Conservation (phyloP, 2,888 invertebrate species). For the Metopia argyrocephala region DNA sequence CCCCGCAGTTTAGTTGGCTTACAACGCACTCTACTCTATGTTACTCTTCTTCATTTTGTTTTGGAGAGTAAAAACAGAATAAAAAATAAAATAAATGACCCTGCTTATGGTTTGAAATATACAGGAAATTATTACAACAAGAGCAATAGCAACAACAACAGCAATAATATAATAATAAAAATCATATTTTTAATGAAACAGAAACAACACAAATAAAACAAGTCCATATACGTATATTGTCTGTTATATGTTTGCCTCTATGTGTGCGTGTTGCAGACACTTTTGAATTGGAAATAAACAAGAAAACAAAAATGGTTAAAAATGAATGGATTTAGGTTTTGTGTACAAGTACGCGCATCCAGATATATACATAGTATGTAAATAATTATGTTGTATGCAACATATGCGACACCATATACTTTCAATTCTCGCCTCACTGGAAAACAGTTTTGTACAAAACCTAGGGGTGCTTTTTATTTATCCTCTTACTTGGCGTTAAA, state of each 20-base stretch:
- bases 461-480: conserved; percentile 45
- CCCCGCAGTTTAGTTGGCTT: background rate
- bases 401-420: conserved; percentile 22
- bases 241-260: conserved; percentile 6
- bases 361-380: background rate
- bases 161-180: conserved; percentile 1
- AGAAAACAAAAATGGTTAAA: conserved; percentile 40
- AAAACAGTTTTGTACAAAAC: conserved; percentile 17
- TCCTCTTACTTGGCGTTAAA: conserved; percentile 11
- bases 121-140: conserved; percentile 56
- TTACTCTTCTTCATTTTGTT: background rate
- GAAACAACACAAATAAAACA: background rate
- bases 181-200: conserved; percentile 31
- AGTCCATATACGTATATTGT: background rate
- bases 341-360: conserved; percentile 19
- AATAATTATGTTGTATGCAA: conserved; percentile 40
- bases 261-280: conserved; percentile 28
- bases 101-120: conserved; percentile 42
- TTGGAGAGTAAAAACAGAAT: background rate
- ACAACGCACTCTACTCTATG: conserved; percentile 5
- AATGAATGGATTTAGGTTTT: conserved; percentile 46
- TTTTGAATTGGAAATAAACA: conserved; percentile 23
- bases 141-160: background rate
- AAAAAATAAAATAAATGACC: conserved; percentile 39
- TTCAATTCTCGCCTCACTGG: background rate